phyloP scores from a whole-genome alignment of 2,888 invertebrate species.

The Ormia ochracea region DNA sequence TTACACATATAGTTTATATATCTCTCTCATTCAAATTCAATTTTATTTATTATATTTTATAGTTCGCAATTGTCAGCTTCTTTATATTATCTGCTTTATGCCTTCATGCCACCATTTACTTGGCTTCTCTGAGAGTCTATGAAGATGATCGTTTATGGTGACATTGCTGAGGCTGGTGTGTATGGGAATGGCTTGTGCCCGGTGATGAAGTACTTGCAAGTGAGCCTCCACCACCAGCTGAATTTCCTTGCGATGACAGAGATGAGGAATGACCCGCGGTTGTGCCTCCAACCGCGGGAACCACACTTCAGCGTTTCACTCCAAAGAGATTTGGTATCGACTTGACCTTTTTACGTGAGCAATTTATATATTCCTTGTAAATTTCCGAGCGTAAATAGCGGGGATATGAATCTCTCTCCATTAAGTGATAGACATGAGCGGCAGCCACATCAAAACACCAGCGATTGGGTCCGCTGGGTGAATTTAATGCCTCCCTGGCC shows the following conservation, averaged over 20 bases:
- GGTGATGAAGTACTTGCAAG: not conserved
- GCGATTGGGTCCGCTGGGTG: conserved; percentile 85
- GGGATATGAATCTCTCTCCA: conserved; percentile 99
- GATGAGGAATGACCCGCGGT: conserved; percentile 48
- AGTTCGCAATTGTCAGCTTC: conserved; percentile 59
- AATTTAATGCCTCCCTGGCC: conserved; percentile 85
- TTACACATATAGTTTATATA: conserved; percentile 51
- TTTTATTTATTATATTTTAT: conserved; percentile 31
- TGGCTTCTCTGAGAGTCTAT: conserved; percentile 12
- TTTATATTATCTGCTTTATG: not conserved
- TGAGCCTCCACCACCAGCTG: not conserved
- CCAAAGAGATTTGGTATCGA: conserved; percentile 77
- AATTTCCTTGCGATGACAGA: conserved; percentile 29
- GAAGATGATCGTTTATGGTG: conserved; percentile 53
- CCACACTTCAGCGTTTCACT: conserved; percentile 76
- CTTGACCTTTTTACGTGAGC: conserved; percentile 96
- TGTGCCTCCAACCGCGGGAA: conserved; percentile 58
- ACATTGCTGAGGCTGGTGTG: conserved; percentile 12
- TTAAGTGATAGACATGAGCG: conserved; percentile 98
- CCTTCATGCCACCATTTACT: no score
- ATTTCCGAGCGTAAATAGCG: conserved; percentile 97
- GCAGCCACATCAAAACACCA: conserved; percentile 99
- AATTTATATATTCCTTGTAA: conserved; percentile 97
- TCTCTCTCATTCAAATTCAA: not conserved
- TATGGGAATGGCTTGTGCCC: not conserved